Base-by-base conservation (phyloP, 2,888 invertebrate species). In the Diaperis boleti region DNA sequence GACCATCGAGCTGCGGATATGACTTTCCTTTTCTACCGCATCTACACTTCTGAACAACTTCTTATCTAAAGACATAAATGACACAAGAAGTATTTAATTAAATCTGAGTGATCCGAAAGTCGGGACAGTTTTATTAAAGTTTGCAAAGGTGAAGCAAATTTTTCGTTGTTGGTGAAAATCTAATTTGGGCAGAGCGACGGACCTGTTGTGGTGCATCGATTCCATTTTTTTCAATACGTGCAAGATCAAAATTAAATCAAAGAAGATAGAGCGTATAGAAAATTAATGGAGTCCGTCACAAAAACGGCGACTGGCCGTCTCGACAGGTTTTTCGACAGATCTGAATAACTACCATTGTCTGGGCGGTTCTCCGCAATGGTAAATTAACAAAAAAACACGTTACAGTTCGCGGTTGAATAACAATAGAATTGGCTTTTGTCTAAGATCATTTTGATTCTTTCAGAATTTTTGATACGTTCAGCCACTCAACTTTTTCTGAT, bases 301-400 rank as follows among this genome's bases (percentile, higher is more conserved):
- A 72, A 70, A 72, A 72, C 69, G 63, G 60, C 39, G 64, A 52
- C 67, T 50, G 65, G 56, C 52, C 65, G 74, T 75, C 74, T 71
- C 70, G 74, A 71, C 74, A 67, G 64, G 71, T 74, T 75, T 74
- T 75, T 75, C 68, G 62, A 60, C 45, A 52, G 39, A 26, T 18
- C 56, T 14, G 55, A 29, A 39, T 42, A 55, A 55, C 55, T 45
- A 45, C 42, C 44, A 45, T 56, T 59, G 33, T 20, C 44, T 35
- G 42, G 26, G 62, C 67, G 60, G 66, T 42, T 49, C 70, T 71
- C 68, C 69, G 66, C 62, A 59, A 69, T 68, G 64, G 64, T 68
- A 67, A 68, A 70, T 69, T 70, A 65, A 69, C 66, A 69, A 64
- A 71, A n/a, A 71, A 70, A 69, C 66, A 66, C 45, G 62, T 60